Percentiles rank a stretch among this genome's conserved stretches.
These are phyloP conservation scores for Cossypha caffra DNA, from an alignment of 2,797 vertebrate genomes.

Conservation along the genomic window DNA sequence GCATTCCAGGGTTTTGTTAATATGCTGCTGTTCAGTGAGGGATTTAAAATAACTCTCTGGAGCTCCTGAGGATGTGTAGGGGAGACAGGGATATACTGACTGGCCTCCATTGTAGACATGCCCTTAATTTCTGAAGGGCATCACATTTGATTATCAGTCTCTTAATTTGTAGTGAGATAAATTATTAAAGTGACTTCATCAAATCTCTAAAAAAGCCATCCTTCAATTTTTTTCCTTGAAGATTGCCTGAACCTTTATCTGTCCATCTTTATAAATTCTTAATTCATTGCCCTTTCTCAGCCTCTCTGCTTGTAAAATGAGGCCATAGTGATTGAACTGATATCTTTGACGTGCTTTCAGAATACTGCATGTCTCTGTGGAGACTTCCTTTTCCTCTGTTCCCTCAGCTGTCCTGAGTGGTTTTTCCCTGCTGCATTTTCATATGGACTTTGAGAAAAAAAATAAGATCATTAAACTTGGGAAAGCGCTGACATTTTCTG, in stretches of 20 bases:
- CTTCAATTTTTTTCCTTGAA: neutral
- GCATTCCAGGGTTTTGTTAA: neutral
- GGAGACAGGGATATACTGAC: neutral
- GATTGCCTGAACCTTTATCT: constrained; percentile 49
- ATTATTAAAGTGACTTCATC: constrained; percentile 61
- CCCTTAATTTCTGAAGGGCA: constrained; percentile 36
- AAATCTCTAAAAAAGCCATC: neutral
- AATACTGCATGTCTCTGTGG: constrained; percentile 2
- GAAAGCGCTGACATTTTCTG: neutral
- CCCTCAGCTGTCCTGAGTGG: neutral
- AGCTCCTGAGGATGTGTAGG: neutral
- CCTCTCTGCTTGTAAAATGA: constrained; percentile 58
- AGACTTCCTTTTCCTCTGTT: neutral
- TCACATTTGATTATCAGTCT: neutral
- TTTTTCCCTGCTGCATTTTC: neutral
- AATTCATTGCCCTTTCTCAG: constrained; percentile 66
- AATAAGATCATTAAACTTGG: neutral
- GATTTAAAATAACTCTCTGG: neutral
- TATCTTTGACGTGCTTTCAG: neutral
- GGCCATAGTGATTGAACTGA: constrained; percentile 36
- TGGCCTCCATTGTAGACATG: neutral
- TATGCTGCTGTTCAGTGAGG: neutral
- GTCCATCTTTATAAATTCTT: constrained; percentile 58
- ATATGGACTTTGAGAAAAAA: neutral
- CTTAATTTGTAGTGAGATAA: constrained; percentile 50